Base-by-base conservation (phyloP, 2,888 invertebrate species). In the Dromius quadrimaculatus region DNA sequence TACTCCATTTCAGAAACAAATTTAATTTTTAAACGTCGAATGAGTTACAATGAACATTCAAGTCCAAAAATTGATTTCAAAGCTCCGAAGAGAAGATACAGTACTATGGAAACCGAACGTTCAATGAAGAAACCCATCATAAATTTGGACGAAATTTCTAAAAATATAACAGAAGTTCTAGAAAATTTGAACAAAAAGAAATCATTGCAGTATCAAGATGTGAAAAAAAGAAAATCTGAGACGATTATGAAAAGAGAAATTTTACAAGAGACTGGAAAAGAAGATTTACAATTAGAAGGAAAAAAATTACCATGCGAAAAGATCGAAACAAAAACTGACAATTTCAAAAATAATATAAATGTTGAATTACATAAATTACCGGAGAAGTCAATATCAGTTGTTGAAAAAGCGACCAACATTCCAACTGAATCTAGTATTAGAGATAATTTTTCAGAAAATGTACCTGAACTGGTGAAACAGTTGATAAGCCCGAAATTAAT, bases 31-130 rank as follows among this genome's bases (percentile, higher is more conserved):
- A 68, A 68, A 32, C 57, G 68, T 8, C 28, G 68, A 28, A 5
- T 68, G 1, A 68, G 68, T 19, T 68, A 32, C 11, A 38, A n/a
- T 1, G 59, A 59, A 2, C 43, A 11, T 22, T 20, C 68, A 4
- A 59, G 43, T 2, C 36, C 47, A 6, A 59, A 68, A 28, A 68
- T 68, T 28, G 68, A 59, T 9, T 68, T 68, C 15, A 68, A 43
- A 43, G 68, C 68, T 11, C 68, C 57, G n/a, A 68, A 68, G 45
- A 28, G 68, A 11, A 47, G 68, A 11, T 68, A 68, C 59, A 68
- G 68, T 11, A 45, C 34, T 8, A 17, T 68, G 32, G 68, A 68
- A n/a, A 2, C 8, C 0, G 45, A 8, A 8, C 28, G 59, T 8
- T 4, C 13, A 15, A 17, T 13, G 23, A 57, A 45, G 36, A 68